These are phyloP conservation scores for Carollia perspicillata DNA, from an alignment of 2,113 vertebrate species.

Conservation along the genomic window DNA sequence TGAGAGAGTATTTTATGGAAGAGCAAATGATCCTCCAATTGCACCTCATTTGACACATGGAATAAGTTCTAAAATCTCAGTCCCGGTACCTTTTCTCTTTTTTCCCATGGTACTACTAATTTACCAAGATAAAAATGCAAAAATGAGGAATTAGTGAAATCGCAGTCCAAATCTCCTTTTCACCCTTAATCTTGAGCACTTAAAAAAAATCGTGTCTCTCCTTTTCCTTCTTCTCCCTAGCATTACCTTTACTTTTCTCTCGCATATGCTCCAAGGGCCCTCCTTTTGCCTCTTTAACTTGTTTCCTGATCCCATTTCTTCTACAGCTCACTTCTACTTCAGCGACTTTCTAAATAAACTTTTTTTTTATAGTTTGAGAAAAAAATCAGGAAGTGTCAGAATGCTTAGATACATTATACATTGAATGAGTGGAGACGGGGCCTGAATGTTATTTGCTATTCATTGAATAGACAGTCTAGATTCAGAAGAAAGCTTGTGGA, in stretches of 20 bases:
- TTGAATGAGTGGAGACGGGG: too few relatives aligned
- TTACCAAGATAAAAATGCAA: background rate
- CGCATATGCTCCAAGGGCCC: background rate
- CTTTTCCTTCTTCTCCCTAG: background rate
- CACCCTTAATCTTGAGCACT: background rate
- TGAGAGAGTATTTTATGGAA: constrained; percentile 84
- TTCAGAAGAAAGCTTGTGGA: background rate
- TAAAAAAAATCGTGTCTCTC: background rate
- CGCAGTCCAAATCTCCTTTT: background rate
- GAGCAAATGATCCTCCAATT: constrained; percentile 86
- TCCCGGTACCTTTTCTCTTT: constrained; percentile 78
- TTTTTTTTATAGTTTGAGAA: background rate
- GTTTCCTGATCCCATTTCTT: background rate
- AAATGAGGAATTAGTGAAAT: background rate
- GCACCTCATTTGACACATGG: constrained; percentile 86
- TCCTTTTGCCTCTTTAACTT: background rate
- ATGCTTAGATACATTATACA: background rate
- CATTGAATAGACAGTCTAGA: background rate
- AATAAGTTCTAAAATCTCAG: constrained; percentile 68
- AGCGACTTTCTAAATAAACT: background rate
- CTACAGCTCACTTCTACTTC: background rate
- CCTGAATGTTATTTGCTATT: background rate
- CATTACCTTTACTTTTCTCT: background rate
- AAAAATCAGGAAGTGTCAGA: background rate
- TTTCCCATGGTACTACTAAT: background rate